These are phyloP conservation scores for Xylocampa areola DNA, from an alignment of 2,888 invertebrate species.

Conservation along the genomic window DNA sequence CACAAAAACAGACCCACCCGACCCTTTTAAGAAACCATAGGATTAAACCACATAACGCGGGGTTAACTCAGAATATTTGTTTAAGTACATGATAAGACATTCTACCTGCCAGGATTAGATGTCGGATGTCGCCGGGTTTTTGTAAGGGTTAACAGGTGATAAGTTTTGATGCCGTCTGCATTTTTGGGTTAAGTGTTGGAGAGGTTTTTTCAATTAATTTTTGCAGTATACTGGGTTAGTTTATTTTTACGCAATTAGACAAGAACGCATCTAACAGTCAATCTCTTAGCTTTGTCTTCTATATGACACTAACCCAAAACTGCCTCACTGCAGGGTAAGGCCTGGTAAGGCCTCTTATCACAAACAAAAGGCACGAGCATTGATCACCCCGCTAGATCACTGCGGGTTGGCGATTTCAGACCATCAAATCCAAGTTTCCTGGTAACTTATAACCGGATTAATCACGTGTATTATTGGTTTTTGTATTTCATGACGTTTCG, in stretches of 20 bases:
- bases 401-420: no score
- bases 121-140: constrained; percentile 27
- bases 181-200: constrained; percentile 14
- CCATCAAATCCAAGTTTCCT: no score
- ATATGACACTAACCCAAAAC: no score
- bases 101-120: constrained; percentile 64
- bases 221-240: background rate
- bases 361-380: no score
- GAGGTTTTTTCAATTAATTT: constrained; percentile 6
- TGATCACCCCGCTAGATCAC: no score
- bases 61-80: constrained; percentile 64
- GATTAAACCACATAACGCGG: constrained; percentile 45
- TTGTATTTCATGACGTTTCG: no score
- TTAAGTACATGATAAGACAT: constrained; percentile 64
- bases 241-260: background rate
- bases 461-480: no score
- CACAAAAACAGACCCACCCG: constrained; percentile 35
- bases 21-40: constrained; percentile 48
- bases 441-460: no score
- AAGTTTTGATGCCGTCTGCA: constrained; percentile 10
- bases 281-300: no score
- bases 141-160: constrained; percentile 33
- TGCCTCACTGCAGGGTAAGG: no score
- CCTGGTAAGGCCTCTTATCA: no score
- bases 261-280: no score